These are phyloP conservation scores for Poecile montanus DNA, from an alignment of 2,797 vertebrate species.

Conservation along the genomic window DNA sequence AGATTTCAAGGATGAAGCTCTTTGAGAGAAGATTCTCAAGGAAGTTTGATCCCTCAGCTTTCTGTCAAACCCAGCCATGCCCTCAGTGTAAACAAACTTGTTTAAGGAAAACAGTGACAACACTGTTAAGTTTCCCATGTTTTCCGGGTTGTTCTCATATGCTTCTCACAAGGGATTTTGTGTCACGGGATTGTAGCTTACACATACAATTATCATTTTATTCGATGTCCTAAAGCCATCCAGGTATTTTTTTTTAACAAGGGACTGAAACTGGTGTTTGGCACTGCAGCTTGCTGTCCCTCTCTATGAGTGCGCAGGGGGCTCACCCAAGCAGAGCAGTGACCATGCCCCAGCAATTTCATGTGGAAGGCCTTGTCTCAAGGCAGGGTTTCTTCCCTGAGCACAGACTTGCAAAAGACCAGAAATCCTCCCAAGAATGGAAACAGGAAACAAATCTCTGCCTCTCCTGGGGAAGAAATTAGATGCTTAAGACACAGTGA, in stretches of 20 bases:
- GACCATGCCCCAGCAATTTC: not conserved
- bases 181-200: not conserved
- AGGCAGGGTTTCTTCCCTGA: not conserved
- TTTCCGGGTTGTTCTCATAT: not conserved
- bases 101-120: not conserved
- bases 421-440: not conserved
- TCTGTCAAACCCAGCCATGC: not conserved
- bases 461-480: not conserved
- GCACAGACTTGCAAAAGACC: not conserved
- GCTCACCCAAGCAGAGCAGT: not conserved
- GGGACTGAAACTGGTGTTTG: not conserved
- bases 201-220: not conserved
- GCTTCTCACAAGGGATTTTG: not conserved
- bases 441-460: not conserved
- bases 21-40: not conserved
- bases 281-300: not conserved
- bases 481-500: not conserved
- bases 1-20: not conserved
- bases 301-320: accelerated
- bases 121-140: not conserved
- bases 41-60: not conserved
- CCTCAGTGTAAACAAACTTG: not conserved
- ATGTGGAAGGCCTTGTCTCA: not conserved
- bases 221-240: not conserved
- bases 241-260: not conserved